These are phyloP conservation scores for Antennarius striatus DNA, from an alignment of 2,113 vertebrate species.

Conservation along the genomic window DNA sequence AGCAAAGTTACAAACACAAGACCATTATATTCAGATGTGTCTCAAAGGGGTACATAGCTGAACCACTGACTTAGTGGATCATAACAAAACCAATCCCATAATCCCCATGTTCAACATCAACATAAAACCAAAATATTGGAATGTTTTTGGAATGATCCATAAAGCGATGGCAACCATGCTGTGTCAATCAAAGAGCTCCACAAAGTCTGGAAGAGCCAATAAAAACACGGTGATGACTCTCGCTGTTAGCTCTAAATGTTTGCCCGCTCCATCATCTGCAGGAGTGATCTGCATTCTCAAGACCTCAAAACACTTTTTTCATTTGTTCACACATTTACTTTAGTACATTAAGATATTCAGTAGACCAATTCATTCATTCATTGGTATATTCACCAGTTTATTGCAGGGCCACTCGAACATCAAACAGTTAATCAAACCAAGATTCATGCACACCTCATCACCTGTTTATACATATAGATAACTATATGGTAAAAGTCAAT, in stretches of 20 bases:
- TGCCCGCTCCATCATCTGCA: slow-evolving; percentile 4
- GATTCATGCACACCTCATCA: too few species aligned
- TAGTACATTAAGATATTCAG: slow-evolving; percentile 23
- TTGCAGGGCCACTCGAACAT: too few species aligned
- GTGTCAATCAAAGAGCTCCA: slow-evolving; percentile 34
- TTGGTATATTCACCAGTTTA: too few species aligned
- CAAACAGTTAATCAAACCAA: neutral
- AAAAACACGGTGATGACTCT: slow-evolving; percentile 37
- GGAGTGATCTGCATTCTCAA: slow-evolving; percentile 19
- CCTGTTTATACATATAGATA: slow-evolving; percentile 12
- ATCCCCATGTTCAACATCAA: slow-evolving; percentile 12
- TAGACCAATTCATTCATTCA: neutral
- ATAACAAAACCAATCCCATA: slow-evolving; percentile 36
- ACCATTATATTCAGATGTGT: too few species aligned
- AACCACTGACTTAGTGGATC: slow-evolving; percentile 1
- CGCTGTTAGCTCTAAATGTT: slow-evolving; percentile 23
- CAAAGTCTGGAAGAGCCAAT: slow-evolving; percentile 21
- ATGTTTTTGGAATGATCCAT: slow-evolving; percentile 11
- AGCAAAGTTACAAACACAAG: too few species aligned
- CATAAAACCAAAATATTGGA: slow-evolving; percentile 28
- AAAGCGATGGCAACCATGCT: slow-evolving; percentile 18
- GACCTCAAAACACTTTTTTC: slow-evolving; percentile 36
- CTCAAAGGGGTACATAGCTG: too few species aligned
- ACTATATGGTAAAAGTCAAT: slow-evolving; percentile 8
- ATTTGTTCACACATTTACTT: slow-evolving; percentile 49